Evolutionary conservation across 2,888 invertebrate genomes (phyloP).

Genomic region (Netelia fuscicornis): DNA sequence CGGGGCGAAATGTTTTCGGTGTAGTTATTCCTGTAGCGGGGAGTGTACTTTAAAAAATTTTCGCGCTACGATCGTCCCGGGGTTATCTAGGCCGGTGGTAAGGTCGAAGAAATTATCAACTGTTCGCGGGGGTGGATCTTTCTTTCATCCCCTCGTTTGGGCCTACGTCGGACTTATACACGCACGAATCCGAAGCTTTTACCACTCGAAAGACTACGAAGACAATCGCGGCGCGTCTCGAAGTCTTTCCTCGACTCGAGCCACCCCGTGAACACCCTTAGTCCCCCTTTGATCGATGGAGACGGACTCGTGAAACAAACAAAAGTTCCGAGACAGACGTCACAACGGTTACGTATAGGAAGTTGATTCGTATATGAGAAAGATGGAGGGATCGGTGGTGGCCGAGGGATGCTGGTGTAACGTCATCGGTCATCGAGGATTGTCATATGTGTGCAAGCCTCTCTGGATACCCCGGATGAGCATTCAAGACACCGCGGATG

Average conservation of each 20-base stretch:
- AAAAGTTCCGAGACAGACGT: slow-evolving; percentile 72
- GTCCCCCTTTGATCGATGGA: slow-evolving; percentile 77
- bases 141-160: slow-evolving; percentile 40
- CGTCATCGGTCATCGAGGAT: slow-evolving; percentile 78
- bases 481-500: slow-evolving; percentile 34
- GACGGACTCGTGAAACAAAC: slow-evolving; percentile 77
- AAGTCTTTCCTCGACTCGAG: slow-evolving; percentile 66
- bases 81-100: slow-evolving; percentile 45
- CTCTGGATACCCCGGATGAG: slow-evolving; percentile 41
- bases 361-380: slow-evolving; percentile 17
- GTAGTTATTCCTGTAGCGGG: slow-evolving; percentile 27
- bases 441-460: slow-evolving; percentile 74
- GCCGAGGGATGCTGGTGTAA: slow-evolving; percentile 67
- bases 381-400: slow-evolving; percentile 12
- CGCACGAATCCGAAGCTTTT: slow-evolving; percentile 8
- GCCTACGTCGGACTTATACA: slow-evolving; percentile 27
- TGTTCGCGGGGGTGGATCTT: slow-evolving; percentile 6
- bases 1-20: slow-evolving; percentile 36
- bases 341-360: not conserved
- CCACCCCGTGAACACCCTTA: slow-evolving; percentile 47
- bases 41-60: slow-evolving; percentile 36
- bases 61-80: slow-evolving; percentile 55
- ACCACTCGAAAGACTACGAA: slow-evolving; percentile 31
- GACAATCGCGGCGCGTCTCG: not conserved
- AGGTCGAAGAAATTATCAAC: slow-evolving; percentile 55